Evolutionary conservation across 2,797 vertebrate species (phyloP).

Genomic region (Threskiornis aethiopicus): DNA sequence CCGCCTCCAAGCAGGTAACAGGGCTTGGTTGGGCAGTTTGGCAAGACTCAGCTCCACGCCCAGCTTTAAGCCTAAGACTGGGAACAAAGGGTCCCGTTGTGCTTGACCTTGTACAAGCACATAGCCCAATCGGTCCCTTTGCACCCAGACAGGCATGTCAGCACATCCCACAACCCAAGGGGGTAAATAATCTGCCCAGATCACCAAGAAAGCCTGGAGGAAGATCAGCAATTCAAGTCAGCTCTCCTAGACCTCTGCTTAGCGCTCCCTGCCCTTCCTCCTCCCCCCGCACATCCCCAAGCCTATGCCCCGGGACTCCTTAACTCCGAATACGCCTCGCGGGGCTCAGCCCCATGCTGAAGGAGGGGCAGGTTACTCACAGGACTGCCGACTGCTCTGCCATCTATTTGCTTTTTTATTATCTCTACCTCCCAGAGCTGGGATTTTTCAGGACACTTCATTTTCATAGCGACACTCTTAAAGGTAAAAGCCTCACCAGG

Average conservation of each 20-base stretch:
- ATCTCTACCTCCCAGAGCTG: neutral
- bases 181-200: neutral
- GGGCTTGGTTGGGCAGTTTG: neutral
- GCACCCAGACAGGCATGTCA: neutral
- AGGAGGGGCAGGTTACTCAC: accelerated
- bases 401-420: neutral
- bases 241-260: neutral
- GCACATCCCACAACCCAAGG: neutral
- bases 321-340: neutral
- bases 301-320: neutral
- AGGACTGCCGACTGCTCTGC: neutral
- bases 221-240: neutral
- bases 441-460: neutral
- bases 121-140: neutral
- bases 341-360: neutral
- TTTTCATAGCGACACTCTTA: neutral
- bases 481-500: neutral
- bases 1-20: neutral
- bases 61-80: neutral
- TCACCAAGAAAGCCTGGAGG: neutral
- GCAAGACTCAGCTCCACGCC: neutral
- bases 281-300: too few species aligned
- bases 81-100: neutral
- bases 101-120: neutral
- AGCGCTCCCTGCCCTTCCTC: neutral